Evolutionary conservation across 2,113 vertebrate species (phyloP).

Genomic region (Elanoides forficatus): DNA sequence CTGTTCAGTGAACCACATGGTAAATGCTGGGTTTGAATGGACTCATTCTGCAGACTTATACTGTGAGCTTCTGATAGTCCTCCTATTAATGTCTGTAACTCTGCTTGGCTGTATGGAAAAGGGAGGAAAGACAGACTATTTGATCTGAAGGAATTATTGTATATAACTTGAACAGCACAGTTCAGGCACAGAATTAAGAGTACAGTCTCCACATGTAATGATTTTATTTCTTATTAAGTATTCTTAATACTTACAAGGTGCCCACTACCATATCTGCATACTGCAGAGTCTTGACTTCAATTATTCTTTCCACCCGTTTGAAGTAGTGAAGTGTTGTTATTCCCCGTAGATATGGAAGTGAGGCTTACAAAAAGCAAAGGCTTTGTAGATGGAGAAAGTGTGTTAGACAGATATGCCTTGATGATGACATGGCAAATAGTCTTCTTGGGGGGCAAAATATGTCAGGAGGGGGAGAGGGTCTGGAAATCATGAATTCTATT

Average conservation of each 20-base stretch:
- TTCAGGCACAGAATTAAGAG: background rate
- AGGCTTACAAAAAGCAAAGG: conserved; percentile 36
- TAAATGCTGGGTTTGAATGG: background rate
- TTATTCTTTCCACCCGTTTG: background rate
- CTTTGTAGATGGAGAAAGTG: background rate
- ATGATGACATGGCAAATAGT: conserved; percentile 32
- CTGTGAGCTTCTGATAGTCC: background rate
- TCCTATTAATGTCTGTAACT: background rate
- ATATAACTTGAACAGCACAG: background rate
- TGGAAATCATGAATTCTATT: conserved; percentile 46
- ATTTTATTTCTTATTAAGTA: background rate
- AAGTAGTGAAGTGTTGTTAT: conserved; percentile 34
- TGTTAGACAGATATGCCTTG: background rate
- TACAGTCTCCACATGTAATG: background rate
- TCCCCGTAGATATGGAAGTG: conserved; percentile 38
- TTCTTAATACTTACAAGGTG: background rate
- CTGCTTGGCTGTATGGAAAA: background rate
- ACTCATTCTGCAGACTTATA: background rate
- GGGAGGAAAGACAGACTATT: background rate
- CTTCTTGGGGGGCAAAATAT: conserved; percentile 22
- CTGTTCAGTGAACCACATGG: background rate
- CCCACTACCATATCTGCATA: background rate
- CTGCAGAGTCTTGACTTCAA: background rate
- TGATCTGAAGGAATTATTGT: background rate
- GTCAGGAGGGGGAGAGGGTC: background rate